A percentile compares a stretch with the other conserved stretches of the same genome.
phyloP scores from a whole-genome alignment of 2,797 vertebrate genomes.

The Arrhamphus sclerolepis region DNA sequence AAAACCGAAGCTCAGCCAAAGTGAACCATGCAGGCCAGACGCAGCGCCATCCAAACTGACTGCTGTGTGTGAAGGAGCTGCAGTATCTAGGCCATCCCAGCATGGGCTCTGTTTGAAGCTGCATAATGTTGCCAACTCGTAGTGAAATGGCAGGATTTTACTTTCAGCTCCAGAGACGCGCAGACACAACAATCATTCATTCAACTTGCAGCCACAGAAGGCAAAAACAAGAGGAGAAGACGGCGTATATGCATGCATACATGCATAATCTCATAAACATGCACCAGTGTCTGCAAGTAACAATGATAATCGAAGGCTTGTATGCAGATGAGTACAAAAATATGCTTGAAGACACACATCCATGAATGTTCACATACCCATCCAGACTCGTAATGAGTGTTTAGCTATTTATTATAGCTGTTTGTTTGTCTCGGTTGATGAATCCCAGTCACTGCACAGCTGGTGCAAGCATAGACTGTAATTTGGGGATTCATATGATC shows the following conservation, averaged over 20 bases:
- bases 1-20: constrained; percentile 33
- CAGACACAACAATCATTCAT: constrained; percentile 40
- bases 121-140: constrained; percentile 48
- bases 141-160: constrained; percentile 47
- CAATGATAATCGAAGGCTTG: constrained; percentile 1
- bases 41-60: constrained; percentile 19
- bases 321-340: constrained; percentile 2
- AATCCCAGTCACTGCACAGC: constrained; percentile 47
- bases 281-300: background rate
- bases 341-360: constrained; percentile 9
- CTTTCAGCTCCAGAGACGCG: constrained; percentile 47
- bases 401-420: constrained; percentile 49
- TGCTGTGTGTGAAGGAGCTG: constrained; percentile 34
- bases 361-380: constrained; percentile 6
- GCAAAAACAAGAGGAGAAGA: background rate
- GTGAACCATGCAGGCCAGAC: constrained; percentile 3
- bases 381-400: constrained; percentile 38
- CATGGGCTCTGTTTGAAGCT: constrained; percentile 61
- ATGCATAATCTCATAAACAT: background rate
- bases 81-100: constrained; percentile 70
- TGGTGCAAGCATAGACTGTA: constrained; percentile 29
- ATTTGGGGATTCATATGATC: constrained; percentile 60
- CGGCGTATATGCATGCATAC: background rate
- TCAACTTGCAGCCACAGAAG: constrained; percentile 7
- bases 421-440: constrained; percentile 60